Conservation (phyloP, 2,888 invertebrate species). For the Cheilosia variabilis region DNA sequence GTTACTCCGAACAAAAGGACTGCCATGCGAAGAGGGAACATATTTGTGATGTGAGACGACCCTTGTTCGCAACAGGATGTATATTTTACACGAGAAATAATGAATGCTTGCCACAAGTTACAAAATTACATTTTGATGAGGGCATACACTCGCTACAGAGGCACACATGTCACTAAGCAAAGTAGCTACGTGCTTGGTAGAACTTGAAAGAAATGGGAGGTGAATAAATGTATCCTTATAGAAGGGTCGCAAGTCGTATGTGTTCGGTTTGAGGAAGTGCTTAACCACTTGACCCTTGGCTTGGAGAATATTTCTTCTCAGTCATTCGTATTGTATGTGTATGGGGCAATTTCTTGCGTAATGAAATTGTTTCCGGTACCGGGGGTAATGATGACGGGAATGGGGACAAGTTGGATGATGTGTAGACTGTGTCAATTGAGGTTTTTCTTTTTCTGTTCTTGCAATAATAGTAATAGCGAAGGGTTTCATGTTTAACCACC, state of each 20-base stretch:
- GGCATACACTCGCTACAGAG: background rate
- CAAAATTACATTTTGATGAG: constrained; percentile 45
- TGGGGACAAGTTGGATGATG: background rate
- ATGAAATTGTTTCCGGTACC: background rate
- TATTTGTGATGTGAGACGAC: constrained; percentile 1
- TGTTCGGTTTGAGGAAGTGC: background rate
- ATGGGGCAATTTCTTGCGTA: background rate
- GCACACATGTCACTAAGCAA: constrained; percentile 5
- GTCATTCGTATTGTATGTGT: background rate
- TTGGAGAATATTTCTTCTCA: background rate
- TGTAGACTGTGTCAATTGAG: too few species aligned
- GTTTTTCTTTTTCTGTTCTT: too few species aligned
- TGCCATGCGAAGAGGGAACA: constrained; percentile 1
- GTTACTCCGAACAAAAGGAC: constrained; percentile 38
- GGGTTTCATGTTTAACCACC: too few species aligned
- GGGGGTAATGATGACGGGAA: background rate
- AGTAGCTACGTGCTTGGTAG: constrained; percentile 18
- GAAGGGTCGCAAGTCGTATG: background rate
- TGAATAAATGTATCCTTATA: constrained; percentile 30
- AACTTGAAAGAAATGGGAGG: constrained; percentile 3
- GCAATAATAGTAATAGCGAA: too few species aligned
- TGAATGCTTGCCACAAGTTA: constrained; percentile 44
- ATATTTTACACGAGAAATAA: constrained; percentile 47
- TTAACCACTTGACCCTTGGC: constrained; percentile 8
- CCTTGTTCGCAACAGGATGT: background rate